Percentiles rank a stretch among this genome's conserved stretches.
Conservation (phyloP, 1,140 invertebrate genomes). For the Galendromus occidentalis region DNA sequence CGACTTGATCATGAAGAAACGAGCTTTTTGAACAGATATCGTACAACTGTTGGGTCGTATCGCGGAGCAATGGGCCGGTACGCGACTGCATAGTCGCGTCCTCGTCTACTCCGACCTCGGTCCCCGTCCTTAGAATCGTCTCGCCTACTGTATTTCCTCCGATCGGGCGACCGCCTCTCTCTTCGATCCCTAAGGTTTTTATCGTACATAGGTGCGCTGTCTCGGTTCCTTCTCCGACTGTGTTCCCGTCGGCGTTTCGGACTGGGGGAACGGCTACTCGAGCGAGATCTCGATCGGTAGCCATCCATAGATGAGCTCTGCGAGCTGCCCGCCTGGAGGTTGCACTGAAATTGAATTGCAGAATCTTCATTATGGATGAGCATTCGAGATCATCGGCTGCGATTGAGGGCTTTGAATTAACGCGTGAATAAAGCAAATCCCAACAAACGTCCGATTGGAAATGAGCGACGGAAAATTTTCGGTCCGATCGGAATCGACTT, state of each 20-base stretch:
- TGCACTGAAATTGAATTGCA: background rate
- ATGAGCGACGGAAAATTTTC: too few species aligned
- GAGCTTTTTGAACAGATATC: slow-evolving; percentile 84
- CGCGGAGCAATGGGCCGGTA: background rate
- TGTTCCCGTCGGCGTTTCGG: background rate
- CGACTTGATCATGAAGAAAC: slow-evolving; percentile 93
- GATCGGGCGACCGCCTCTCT: background rate
- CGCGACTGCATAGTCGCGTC: too few species aligned
- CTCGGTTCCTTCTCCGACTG: background rate
- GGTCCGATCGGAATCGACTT: too few species aligned
- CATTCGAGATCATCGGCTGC: too few species aligned
- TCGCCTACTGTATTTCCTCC: background rate
- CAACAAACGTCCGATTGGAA: too few species aligned
- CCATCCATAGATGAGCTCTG: slow-evolving; percentile 3
- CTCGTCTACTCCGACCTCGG: background rate
- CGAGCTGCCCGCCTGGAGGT: background rate
- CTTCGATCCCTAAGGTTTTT: background rate
- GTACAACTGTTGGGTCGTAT: slow-evolving; percentile 31
- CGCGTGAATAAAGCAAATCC: too few species aligned
- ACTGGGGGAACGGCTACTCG: background rate
- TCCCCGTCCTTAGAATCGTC: background rate
- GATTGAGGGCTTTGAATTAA: too few species aligned
- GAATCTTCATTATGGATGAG: too few species aligned
- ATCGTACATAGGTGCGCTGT: background rate
- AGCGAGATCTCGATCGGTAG: background rate